These are phyloP conservation scores for Drosophila aldrichi DNA, from an alignment of 2,888 invertebrate genomes.

Conservation along the genomic window DNA sequence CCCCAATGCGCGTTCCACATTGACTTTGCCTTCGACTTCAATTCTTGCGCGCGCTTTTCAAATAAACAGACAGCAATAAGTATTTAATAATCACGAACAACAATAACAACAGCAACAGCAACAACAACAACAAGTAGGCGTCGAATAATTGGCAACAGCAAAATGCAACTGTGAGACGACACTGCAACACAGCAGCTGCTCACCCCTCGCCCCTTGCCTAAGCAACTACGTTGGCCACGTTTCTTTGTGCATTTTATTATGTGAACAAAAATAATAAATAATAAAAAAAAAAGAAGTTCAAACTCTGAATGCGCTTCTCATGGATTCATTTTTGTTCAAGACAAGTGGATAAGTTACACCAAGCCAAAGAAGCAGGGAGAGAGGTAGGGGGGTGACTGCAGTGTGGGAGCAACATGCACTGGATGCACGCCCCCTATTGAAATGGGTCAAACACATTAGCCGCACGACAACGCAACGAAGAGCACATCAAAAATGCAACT, in stretches of 20 bases:
- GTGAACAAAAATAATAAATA: constrained; percentile 57
- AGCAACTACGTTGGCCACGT: constrained; percentile 11
- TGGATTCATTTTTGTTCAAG: constrained; percentile 56
- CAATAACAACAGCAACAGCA: constrained; percentile 36
- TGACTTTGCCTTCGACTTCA: constrained; percentile 43
- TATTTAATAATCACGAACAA: constrained; percentile 70
- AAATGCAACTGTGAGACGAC: constrained; percentile 49
- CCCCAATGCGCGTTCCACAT: constrained; percentile 34
- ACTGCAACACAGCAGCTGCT: constrained; percentile 15
- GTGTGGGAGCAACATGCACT: constrained; percentile 54
- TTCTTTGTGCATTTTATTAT: constrained; percentile 69
- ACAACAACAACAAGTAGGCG: constrained; percentile 20
- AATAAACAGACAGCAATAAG: constrained; percentile 56
- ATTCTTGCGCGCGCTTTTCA: constrained; percentile 70
- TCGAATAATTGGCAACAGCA: constrained; percentile 54
- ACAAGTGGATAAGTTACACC: constrained; percentile 38
- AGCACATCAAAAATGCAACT: constrained; percentile 72
- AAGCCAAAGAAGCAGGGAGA: background rate
- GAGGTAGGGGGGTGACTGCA: background rate
- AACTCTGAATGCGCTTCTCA: constrained; percentile 74
- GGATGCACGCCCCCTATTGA: constrained; percentile 47
- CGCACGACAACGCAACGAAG: constrained; percentile 54
- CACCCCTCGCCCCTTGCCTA: background rate
- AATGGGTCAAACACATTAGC: constrained; percentile 72
- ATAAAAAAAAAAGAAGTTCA: constrained; percentile 66